A percentile compares a stretch with the other conserved stretches of the same genome.
Conservation (phyloP, 2,113 vertebrate species). For the Urocolius indicus region DNA sequence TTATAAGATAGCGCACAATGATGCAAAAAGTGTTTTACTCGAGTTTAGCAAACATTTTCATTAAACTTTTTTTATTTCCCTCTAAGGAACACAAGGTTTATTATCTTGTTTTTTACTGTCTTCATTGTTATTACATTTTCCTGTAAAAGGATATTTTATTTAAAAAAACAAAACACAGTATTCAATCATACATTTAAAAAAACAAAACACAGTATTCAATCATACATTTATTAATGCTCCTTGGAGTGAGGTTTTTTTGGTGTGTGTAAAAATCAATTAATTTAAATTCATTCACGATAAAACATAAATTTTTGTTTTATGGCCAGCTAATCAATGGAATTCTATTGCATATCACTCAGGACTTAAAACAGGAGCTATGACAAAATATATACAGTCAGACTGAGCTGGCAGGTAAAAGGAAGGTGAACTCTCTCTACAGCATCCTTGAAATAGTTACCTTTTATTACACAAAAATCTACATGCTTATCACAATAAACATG, state of each 20-base stretch:
- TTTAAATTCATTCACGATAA: neutral
- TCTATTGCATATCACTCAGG: rapidly evolving
- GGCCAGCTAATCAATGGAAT: neutral
- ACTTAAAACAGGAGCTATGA: neutral
- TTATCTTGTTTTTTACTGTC: neutral
- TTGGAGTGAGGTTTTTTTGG: neutral
- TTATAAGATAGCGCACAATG: neutral
- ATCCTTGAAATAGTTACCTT: neutral
- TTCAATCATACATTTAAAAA: neutral
- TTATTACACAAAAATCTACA: neutral
- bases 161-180: neutral
- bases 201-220: neutral
- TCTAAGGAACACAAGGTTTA: neutral
- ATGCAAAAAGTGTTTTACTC: neutral
- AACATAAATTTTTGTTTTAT: neutral
- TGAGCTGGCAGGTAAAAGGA: neutral
- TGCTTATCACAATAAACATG: neutral
- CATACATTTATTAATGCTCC: neutral
- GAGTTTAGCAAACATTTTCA: neutral
- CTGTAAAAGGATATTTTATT: neutral
- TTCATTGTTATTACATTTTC: neutral
- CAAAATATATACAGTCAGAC: neutral
- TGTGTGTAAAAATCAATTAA: neutral
- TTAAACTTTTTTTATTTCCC: rapidly evolving
- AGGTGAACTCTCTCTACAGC: neutral